Conservation (phyloP, 2,113 vertebrate species). For the Odocoileus hemionus region DNA sequence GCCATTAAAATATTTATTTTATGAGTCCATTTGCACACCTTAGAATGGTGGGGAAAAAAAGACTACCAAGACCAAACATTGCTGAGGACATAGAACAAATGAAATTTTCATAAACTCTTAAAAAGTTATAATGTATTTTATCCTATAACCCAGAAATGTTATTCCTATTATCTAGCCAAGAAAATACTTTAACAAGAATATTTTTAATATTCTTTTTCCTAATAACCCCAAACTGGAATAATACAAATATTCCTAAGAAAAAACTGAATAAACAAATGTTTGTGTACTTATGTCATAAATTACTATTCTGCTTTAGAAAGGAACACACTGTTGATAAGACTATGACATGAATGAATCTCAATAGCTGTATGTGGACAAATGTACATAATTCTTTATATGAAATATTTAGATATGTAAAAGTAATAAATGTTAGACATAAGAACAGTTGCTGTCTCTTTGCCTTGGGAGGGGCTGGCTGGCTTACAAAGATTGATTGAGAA, state of each 20-base stretch:
- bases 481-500: not conserved
- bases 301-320: not conserved
- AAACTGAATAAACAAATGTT: not conserved
- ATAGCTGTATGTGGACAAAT: not conserved
- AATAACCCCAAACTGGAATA: not conserved
- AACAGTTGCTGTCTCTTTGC: not conserved
- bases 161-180: not conserved
- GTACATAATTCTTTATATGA: not conserved
- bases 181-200: not conserved
- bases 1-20: not conserved
- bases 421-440: not conserved
- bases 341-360: not conserved
- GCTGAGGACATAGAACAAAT: not conserved
- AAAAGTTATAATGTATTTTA: not conserved
- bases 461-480: not conserved
- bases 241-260: not conserved
- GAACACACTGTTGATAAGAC: not conserved
- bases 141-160: not conserved
- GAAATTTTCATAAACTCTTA: not conserved
- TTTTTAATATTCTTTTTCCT: not conserved
- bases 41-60: not conserved
- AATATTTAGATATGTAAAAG: not conserved
- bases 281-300: not conserved
- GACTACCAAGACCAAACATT: not conserved
- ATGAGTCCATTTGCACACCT: not conserved